A percentile compares a stretch with the other conserved stretches of the same genome.
These are phyloP conservation scores for Cnemophilus loriae DNA, from an alignment of 2,113 vertebrate species.

Conservation along the genomic window DNA sequence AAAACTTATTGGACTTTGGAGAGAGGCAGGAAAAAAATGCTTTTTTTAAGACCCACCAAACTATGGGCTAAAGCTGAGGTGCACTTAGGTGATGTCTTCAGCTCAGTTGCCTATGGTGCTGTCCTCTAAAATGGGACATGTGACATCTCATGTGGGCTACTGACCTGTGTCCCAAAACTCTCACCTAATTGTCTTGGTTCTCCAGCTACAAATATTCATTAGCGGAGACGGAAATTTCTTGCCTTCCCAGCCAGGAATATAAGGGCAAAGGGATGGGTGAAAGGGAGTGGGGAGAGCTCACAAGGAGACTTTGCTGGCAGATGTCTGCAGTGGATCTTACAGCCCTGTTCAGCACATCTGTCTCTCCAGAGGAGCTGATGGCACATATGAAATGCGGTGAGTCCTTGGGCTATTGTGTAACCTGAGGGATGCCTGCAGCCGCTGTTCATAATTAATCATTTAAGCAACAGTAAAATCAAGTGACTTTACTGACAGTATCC, in stretches of 20 bases:
- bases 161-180: not conserved
- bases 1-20: not conserved
- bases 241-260: not conserved
- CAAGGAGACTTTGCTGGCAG: not conserved
- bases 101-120: not conserved
- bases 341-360: not conserved
- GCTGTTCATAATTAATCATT: constrained; percentile 56
- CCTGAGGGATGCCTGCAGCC: constrained; percentile 9
- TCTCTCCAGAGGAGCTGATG: not conserved
- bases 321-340: not conserved
- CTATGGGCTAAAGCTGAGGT: not conserved
- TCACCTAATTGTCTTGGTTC: not conserved
- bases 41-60: not conserved
- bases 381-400: not conserved
- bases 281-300: not conserved
- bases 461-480: constrained; percentile 54
- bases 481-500: constrained; percentile 54
- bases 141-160: not conserved
- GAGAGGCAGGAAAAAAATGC: not conserved
- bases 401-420: constrained; percentile 12
- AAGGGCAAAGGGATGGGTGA: not conserved
- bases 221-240: not conserved
- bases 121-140: not conserved
- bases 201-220: not conserved
- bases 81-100: not conserved